Base-by-base conservation (phyloP, 2,888 invertebrate genomes). In the Choristoneura rosaceana region DNA sequence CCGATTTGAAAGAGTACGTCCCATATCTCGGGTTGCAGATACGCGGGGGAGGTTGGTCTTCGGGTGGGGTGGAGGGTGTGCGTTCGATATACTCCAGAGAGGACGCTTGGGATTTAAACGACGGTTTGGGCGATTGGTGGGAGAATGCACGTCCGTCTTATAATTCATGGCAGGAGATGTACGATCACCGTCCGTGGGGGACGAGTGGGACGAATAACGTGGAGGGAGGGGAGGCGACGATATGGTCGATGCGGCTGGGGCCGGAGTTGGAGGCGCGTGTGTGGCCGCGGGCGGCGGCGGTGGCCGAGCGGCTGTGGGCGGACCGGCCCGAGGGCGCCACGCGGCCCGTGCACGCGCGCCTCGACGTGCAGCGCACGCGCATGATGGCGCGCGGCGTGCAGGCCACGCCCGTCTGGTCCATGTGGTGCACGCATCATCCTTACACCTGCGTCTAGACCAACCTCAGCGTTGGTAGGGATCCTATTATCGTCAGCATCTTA, bases 21-120 rank as follows among this genome's bases (percentile, higher is more conserved):
- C 76, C 80, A 4, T 69, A 74, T 45, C 74, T 91, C 60, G 89
- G 87, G 14, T 74, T 91, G 69, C 91, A 91, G 96, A 96, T 75
- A 95, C 96, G 69, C 95, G 96, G 83, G 94, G 95, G 75, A 95
- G 96, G 96, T 90, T 96, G 74, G 96, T 96, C 84, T 95, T 96
- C 83, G 45, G 84, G 81, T 12, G 79, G 83, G 73, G 71, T 87
- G 9, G 94, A 95, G 9, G 96, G 97, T 75, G 89, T 97, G 4
- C 90, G 96, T 74, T 95, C 97, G 62, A 96, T 98, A 67, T 90
- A 97, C 75, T 97, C 97, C 8, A 97, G 97, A 85, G 97, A 97
- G 67, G 97, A 98, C 81, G 96, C 96, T 5, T 97, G 97, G 97
- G 97, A 97, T 86, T 94, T 98, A 77, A 97, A 98, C 83, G 97